phyloP scores from a whole-genome alignment of 2,888 invertebrate genomes.

The Dasysyrphus tricinctus region DNA sequence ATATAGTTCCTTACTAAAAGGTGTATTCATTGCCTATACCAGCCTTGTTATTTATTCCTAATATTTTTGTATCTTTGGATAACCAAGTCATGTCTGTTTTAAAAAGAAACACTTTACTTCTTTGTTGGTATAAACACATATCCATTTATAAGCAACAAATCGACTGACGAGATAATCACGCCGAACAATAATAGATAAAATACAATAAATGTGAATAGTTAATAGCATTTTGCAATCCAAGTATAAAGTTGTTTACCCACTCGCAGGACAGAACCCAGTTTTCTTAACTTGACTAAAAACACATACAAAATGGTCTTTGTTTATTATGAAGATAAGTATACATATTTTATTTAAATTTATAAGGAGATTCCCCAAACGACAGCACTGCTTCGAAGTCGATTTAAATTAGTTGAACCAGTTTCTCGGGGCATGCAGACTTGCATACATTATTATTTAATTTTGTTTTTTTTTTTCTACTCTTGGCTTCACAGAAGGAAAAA shows the following conservation, averaged over 20 bases:
- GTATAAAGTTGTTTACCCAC: not conserved
- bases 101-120: too few species aligned
- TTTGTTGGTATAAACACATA: too few species aligned
- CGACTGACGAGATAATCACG: not conserved
- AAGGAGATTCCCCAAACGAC: conserved; percentile 17
- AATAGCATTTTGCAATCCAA: conserved; percentile 1
- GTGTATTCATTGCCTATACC: too few species aligned
- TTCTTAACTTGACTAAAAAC: not conserved
- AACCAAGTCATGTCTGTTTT: too few species aligned
- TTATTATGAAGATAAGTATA: not conserved
- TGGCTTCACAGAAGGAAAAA: conserved; percentile 49
- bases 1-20: too few species aligned
- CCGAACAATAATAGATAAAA: too few species aligned
- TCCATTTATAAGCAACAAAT: too few species aligned
- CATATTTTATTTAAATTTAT: conserved; percentile 9
- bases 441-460: conserved; percentile 50
- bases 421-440: conserved; percentile 35
- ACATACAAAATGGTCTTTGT: not conserved
- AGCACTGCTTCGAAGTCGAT: conserved; percentile 25
- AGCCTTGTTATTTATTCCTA: too few species aligned
- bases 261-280: not conserved
- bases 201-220: not conserved
- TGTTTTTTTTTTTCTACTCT: conserved; percentile 1
- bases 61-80: too few species aligned
- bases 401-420: conserved; percentile 53